Evolutionary conservation across 2,797 vertebrate genomes (phyloP), one percentile per base, ranked within the genome.

Genomic region (Gymnoscopelus microlampas): DNA sequence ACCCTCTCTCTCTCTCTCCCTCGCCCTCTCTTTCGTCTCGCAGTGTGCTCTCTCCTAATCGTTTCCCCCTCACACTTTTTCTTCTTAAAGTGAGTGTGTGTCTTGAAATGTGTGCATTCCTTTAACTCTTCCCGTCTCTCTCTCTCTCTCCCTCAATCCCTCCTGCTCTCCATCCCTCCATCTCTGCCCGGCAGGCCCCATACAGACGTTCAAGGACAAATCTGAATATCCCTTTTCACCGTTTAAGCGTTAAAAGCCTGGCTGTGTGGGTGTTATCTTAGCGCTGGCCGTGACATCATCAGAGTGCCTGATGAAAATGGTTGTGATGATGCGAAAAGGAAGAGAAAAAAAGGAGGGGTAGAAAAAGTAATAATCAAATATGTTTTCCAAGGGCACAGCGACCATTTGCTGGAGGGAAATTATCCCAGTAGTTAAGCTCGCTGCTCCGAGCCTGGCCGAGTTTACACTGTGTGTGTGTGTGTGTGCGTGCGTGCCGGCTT

Each of bases 191-290:
- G 86, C 87, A 87, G 86, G 87, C 86, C 87, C 87, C 78, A 87
- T 90, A 85, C 88, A 91, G 87, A 93, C 87, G 83, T 91, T 94
- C 93, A 94, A 94, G 94, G 94, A 93, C 94, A 90, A 94, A 94
- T 94, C 91, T 93, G 91, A 94, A 94, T 94, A 93, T 94, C 88
- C 88, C 85, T 94, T 94, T 93, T 92, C 92, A 91, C 91, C 92
- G 85, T 93, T 93, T 91, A 93, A 94, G 93, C 93, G 94, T 94
- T 95, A 94, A 94, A 94, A 95, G 93, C 93, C 93, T 94, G 90
- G 86, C 80, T 88, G 91, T 91, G 90, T 15, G 81, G 87, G 91
- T 93, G 94, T 91, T 92, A 90, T 92, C 89, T 91, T 90, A 89
- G 89, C 87, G 90, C 89, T 88, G 89, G 87, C 91, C 87, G 80